These are phyloP conservation scores for Crocidura indochinensis DNA, from an alignment of 2,797 vertebrate genomes.

Conservation along the genomic window DNA sequence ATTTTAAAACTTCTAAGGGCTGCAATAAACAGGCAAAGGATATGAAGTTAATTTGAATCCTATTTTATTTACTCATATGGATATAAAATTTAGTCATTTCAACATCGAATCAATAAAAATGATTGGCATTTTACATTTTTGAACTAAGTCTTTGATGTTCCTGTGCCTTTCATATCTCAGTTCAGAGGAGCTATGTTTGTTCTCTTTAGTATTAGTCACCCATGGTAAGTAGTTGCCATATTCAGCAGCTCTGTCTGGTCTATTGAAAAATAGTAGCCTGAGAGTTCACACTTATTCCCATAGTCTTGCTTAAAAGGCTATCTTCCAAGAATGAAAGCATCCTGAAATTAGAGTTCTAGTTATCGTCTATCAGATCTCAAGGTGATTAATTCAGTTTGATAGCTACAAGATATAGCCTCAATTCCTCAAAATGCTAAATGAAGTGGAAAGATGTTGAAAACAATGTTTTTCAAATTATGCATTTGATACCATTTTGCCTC, in stretches of 20 bases:
- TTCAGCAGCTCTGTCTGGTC: background rate
- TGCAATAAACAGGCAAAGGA: background rate
- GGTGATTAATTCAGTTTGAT: constrained; percentile 81
- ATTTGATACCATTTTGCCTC: constrained; percentile 80
- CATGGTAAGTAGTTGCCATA: background rate
- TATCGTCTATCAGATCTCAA: constrained; percentile 74
- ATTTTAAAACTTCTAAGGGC: background rate
- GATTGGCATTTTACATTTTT: constrained; percentile 5
- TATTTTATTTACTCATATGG: constrained; percentile 20
- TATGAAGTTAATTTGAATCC: background rate
- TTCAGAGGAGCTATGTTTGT: background rate
- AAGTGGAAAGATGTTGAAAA: constrained; percentile 83
- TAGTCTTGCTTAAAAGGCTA: constrained; percentile 64
- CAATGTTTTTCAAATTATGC: constrained; percentile 76
- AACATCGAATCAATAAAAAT: constrained; percentile 3
- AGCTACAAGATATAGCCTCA: constrained; percentile 77
- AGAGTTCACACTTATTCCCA: constrained; percentile 5
- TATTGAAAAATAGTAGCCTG: background rate
- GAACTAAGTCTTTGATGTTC: background rate
- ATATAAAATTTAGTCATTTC: constrained; percentile 14
- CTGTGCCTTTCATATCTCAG: background rate
- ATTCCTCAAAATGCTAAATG: constrained; percentile 84
- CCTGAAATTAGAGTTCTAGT: constrained; percentile 48
- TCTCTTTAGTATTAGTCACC: too few species aligned
- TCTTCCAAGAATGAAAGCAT: constrained; percentile 71